These are phyloP conservation scores for Serranus cabrilla DNA, from an alignment of 2,797 vertebrate genomes.

Conservation along the genomic window DNA sequence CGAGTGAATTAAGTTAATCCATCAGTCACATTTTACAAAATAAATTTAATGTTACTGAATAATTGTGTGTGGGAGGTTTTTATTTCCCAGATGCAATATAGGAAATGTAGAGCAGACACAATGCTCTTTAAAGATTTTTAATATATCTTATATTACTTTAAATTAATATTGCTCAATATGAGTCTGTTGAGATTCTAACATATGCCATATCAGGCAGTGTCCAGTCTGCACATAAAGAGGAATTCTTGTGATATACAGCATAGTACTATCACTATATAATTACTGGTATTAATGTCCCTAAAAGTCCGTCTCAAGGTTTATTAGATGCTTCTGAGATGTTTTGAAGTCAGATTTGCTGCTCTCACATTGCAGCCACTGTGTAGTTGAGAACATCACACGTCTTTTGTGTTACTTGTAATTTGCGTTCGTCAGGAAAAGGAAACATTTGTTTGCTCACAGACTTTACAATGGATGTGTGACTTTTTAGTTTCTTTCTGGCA, in stretches of 20 bases:
- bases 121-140: background rate
- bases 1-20: background rate
- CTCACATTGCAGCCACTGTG: background rate
- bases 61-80: background rate
- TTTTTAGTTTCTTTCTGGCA: background rate
- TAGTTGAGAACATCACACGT: background rate
- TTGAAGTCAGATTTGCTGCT: background rate
- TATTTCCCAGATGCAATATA: constrained; percentile 6
- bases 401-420: constrained; percentile 2
- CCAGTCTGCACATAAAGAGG: background rate
- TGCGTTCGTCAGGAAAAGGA: background rate
- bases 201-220: background rate
- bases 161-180: background rate
- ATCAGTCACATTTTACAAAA: background rate
- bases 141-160: background rate
- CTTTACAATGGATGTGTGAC: background rate
- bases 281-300: background rate
- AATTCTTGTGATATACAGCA: background rate
- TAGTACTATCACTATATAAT: background rate
- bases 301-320: background rate
- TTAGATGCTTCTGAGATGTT: background rate
- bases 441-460: background rate
- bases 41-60: background rate
- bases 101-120: background rate
- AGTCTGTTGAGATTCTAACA: background rate